A percentile compares a stretch with the other conserved stretches of the same genome.
Evolutionary conservation across 2,113 vertebrate species (phyloP).

Genomic region (Caranx melampygus): DNA sequence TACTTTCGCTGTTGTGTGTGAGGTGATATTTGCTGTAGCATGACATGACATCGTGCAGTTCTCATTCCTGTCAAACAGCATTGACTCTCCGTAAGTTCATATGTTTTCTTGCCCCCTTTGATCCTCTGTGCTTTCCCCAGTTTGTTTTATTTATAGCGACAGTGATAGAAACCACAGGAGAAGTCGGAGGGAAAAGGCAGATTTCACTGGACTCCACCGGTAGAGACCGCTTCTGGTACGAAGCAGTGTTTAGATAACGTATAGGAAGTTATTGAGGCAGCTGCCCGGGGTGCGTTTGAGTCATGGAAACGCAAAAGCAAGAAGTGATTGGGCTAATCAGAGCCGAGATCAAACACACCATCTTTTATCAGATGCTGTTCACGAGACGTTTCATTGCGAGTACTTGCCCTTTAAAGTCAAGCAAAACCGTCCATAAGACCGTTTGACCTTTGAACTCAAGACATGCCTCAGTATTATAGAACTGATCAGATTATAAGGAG

Average conservation of each 20-base stretch:
- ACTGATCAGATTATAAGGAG: neutral
- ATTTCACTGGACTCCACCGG: too few species aligned
- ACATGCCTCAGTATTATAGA: neutral
- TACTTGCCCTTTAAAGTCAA: neutral
- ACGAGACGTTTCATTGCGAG: neutral
- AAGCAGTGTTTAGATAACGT: too few species aligned
- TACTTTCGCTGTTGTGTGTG: neutral
- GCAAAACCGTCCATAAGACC: neutral
- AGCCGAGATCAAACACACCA: neutral
- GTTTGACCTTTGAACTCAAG: neutral
- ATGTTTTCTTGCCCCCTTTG: slow-evolving; percentile 1
- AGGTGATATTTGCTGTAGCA: neutral
- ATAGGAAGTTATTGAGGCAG: too few species aligned
- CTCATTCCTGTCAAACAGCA: slow-evolving; percentile 12
- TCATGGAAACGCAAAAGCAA: too few species aligned
- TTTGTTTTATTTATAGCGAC: slow-evolving; percentile 32
- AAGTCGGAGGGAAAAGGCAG: neutral
- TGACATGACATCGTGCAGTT: slow-evolving; percentile 8
- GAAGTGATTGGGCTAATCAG: too few species aligned
- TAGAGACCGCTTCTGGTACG: too few species aligned
- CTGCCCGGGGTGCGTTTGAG: too few species aligned
- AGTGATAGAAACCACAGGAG: slow-evolving; percentile 12
- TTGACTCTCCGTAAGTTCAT: neutral
- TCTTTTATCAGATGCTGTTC: neutral
- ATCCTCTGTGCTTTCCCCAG: neutral